Conservation (phyloP, 1,140 invertebrate species). For the Drosophila kikkawai region DNA sequence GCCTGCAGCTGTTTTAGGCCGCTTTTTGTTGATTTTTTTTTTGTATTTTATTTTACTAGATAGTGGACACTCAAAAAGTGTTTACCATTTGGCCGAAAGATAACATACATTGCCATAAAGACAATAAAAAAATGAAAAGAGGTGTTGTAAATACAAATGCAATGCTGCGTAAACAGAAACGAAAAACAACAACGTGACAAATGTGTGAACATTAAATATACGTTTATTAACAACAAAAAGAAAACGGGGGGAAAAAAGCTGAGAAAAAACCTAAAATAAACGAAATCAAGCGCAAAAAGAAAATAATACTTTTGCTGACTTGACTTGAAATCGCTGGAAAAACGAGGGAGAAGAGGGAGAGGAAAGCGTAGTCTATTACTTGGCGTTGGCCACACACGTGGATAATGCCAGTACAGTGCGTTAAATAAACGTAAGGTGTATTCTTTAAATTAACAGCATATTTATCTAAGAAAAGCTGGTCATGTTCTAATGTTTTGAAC, state of each 20-base stretch:
- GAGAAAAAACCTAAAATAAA: slow-evolving; percentile 46
- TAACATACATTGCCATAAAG: slow-evolving; percentile 46
- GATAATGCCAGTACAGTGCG: slow-evolving; percentile 30
- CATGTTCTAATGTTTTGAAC: neutral
- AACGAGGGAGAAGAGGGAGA: neutral
- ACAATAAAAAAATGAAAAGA: slow-evolving; percentile 43
- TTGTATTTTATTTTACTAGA: slow-evolving; percentile 41
- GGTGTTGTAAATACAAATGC: slow-evolving; percentile 58
- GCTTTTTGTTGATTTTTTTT: neutral
- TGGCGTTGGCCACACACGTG: slow-evolving; percentile 59
- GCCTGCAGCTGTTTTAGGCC: slow-evolving; percentile 64
- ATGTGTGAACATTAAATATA: slow-evolving; percentile 82
- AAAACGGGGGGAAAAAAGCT: slow-evolving; percentile 21
- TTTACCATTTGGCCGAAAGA: slow-evolving; percentile 67
- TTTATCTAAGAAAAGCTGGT: neutral
- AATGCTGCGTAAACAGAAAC: slow-evolving; percentile 56
- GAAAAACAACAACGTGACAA: slow-evolving; percentile 76
- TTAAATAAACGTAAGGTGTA: neutral
- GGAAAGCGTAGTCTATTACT: slow-evolving; percentile 25
- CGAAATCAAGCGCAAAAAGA: slow-evolving; percentile 26
- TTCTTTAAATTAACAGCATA: too few species aligned
- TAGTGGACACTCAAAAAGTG: slow-evolving; percentile 60
- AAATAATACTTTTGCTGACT: slow-evolving; percentile 55
- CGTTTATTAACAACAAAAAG: slow-evolving; percentile 53
- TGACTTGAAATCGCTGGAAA: slow-evolving; percentile 22